phyloP scores from a whole-genome alignment of 2,797 vertebrate species.

The Amblyopsis hoosieri region DNA sequence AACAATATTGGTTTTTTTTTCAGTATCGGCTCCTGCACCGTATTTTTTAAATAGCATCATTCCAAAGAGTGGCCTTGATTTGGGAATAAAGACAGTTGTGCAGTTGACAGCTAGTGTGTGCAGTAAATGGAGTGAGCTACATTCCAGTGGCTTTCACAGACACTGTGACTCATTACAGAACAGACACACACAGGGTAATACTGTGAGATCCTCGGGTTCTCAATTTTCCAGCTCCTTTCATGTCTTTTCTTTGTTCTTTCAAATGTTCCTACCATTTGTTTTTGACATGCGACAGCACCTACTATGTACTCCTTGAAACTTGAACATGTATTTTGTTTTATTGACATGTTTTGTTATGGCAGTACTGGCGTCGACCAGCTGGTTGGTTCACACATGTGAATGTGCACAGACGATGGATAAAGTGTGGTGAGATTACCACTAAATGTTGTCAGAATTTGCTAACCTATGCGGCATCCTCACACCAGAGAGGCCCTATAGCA shows the following conservation, averaged over 20 bases:
- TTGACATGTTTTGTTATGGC: slow-evolving; percentile 53
- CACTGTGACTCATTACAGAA: slow-evolving; percentile 7
- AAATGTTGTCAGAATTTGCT: slow-evolving; percentile 26
- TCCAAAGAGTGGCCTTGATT: slow-evolving; percentile 78
- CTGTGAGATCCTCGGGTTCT: not conserved
- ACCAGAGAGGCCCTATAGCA: slow-evolving; percentile 39
- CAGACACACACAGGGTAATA: not conserved
- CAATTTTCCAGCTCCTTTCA: not conserved
- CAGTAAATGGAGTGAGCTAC: slow-evolving; percentile 45
- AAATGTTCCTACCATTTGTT: slow-evolving; percentile 40
- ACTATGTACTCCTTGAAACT: slow-evolving; percentile 71
- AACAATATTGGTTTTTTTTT: slow-evolving; percentile 49
- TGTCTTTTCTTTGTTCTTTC: slow-evolving; percentile 16
- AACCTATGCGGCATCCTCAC: slow-evolving; percentile 11
- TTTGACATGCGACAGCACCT: slow-evolving; percentile 44
- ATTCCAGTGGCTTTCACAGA: slow-evolving; percentile 23
- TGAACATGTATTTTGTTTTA: slow-evolving; percentile 56
- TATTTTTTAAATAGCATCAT: slow-evolving; percentile 73
- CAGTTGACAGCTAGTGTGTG: slow-evolving; percentile 31
- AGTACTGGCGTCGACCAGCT: slow-evolving; percentile 60
- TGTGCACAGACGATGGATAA: not conserved
- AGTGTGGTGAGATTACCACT: slow-evolving; percentile 21
- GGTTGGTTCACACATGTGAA: slow-evolving; percentile 20
- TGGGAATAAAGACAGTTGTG: slow-evolving; percentile 25
- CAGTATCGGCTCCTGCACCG: slow-evolving; percentile 44